phyloP scores from a whole-genome alignment of 2,888 invertebrate genomes.

The Oscheius myriophilus region DNA sequence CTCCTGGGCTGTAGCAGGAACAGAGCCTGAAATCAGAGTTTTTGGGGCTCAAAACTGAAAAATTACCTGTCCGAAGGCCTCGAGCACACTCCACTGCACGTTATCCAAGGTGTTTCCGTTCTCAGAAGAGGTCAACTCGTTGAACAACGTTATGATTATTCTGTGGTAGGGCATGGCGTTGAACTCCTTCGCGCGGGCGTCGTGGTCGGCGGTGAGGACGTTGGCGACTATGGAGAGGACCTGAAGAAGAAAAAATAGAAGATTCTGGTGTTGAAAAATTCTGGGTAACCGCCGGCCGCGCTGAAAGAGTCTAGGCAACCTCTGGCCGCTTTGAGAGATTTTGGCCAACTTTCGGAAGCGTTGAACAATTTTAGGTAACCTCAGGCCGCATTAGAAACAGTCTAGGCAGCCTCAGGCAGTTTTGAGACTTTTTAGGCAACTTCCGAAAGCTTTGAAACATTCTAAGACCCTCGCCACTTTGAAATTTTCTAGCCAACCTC shows the following conservation, averaged over 20 bases:
- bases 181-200: constrained; percentile 86
- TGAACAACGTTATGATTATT: constrained; percentile 92
- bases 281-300: too few relatives aligned
- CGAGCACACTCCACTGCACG: constrained; percentile 91
- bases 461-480: too few relatives aligned
- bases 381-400: too few relatives aligned
- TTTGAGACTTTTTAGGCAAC: too few relatives aligned
- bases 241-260: constrained; percentile 51
- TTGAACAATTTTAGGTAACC: too few relatives aligned
- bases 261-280: too few relatives aligned
- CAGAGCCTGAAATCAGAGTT: constrained; percentile 74
- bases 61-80: constrained; percentile 71
- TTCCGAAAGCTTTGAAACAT: too few relatives aligned
- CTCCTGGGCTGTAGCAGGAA: constrained; percentile 90
- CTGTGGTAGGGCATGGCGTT: constrained; percentile 97
- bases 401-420: too few relatives aligned
- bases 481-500: too few relatives aligned
- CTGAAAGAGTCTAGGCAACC: too few relatives aligned
- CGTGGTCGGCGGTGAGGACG: constrained; percentile 93
- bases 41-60: neutral
- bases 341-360: too few relatives aligned
- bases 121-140: constrained; percentile 86
- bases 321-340: too few relatives aligned
- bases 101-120: constrained; percentile 79
- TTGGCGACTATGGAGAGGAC: constrained; percentile 91